phyloP scores from a whole-genome alignment of 2,113 vertebrate species.

The Podarcis cretensis region DNA sequence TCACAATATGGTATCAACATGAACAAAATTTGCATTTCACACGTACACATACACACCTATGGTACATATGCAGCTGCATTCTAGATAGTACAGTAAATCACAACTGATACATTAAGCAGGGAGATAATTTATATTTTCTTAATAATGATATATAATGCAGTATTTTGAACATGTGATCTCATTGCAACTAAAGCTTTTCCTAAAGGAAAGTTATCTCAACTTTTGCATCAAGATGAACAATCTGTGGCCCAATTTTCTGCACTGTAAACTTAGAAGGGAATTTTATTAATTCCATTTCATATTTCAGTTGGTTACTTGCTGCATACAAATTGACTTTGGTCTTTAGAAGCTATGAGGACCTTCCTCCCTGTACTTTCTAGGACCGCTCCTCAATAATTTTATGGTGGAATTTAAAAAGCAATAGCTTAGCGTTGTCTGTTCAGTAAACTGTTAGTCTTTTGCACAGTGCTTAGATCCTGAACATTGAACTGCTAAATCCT shows the following conservation, averaged over 20 bases:
- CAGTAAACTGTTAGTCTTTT: background rate
- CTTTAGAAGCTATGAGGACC: background rate
- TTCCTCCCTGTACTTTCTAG: background rate
- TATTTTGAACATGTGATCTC: background rate
- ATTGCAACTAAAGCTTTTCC: background rate
- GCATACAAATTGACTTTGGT: background rate
- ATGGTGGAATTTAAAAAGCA: background rate
- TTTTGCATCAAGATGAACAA: background rate
- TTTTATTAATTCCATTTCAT: background rate
- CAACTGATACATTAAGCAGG: background rate
- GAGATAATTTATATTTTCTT: background rate
- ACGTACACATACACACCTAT: background rate
- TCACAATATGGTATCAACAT: background rate
- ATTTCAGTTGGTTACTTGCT: background rate
- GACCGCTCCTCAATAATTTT: background rate
- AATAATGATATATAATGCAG: background rate
- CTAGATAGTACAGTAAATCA: background rate
- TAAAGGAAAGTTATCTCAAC: background rate
- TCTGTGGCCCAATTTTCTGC: background rate
- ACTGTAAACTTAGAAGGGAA: background rate
- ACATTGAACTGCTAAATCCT: background rate
- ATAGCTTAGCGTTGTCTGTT: background rate
- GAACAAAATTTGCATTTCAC: too few species aligned
- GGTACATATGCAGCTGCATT: background rate
- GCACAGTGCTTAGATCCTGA: background rate